Conservation (phyloP, 2,888 invertebrate species). For the Apotomis turbidana region DNA sequence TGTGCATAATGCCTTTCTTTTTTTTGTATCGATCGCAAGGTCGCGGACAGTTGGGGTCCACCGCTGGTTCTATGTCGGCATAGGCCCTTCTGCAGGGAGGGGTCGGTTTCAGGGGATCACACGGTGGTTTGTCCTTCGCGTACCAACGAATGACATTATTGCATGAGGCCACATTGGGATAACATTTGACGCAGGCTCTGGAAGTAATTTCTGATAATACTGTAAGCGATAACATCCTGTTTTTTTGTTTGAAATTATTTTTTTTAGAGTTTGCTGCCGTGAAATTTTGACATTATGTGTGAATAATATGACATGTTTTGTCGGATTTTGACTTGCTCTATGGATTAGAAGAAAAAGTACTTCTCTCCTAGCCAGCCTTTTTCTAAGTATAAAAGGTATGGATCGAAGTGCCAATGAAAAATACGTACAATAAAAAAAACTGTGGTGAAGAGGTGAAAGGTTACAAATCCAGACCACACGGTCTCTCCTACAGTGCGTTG, state of each 20-base stretch:
- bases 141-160: slow-evolving; percentile 50
- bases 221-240: slow-evolving; percentile 40
- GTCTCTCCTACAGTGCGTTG: too few species aligned
- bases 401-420: background rate
- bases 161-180: background rate
- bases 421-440: background rate
- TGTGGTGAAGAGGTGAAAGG: too few species aligned
- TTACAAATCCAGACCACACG: too few species aligned
- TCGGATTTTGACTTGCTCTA: background rate
- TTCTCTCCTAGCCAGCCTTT: background rate
- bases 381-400: background rate
- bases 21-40: slow-evolving; percentile 58
- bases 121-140: slow-evolving; percentile 48
- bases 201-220: slow-evolving; percentile 9
- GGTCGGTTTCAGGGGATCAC: slow-evolving; percentile 17
- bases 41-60: slow-evolving; percentile 60
- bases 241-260: slow-evolving; percentile 44
- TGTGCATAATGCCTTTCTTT: slow-evolving; percentile 69
- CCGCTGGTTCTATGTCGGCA: slow-evolving; percentile 62
- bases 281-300: slow-evolving; percentile 45
- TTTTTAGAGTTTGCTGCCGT: slow-evolving; percentile 52
- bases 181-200: slow-evolving; percentile 3
- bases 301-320: slow-evolving; percentile 33
- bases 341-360: background rate
- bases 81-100: slow-evolving; percentile 64